A percentile compares a stretch with the other conserved stretches of the same genome.
phyloP scores from a whole-genome alignment of 2,113 vertebrate genomes.

The Ranitomeya variabilis region DNA sequence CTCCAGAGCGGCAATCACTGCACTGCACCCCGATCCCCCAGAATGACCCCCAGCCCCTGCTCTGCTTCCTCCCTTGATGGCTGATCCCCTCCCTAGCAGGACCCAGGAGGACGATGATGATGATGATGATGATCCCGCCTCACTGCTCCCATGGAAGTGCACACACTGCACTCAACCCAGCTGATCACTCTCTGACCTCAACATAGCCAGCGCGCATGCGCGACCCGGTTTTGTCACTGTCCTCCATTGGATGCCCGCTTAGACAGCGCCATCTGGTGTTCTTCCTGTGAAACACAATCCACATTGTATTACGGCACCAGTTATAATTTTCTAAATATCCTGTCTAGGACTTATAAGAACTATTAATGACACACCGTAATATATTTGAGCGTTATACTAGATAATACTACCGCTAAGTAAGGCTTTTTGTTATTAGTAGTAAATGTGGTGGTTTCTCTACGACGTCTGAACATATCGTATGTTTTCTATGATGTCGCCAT shows the following conservation, averaged over 20 bases:
- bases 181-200: constrained; percentile 51
- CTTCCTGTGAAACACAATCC: background rate
- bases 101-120: background rate
- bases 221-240: background rate
- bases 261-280: constrained; percentile 13
- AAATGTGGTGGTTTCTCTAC: no score
- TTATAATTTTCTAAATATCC: background rate
- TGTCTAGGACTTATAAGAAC: no score
- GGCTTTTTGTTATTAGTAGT: no score
- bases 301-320: background rate
- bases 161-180: constrained; percentile 46
- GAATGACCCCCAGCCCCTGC: background rate
- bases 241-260: background rate
- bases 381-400: no score
- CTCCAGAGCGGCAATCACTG: background rate
- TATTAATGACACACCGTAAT: no score
- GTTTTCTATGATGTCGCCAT: background rate
- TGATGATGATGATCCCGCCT: constrained; percentile 23
- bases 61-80: background rate
- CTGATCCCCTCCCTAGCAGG: background rate
- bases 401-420: no score
- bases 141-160: constrained; percentile 18
- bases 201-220: constrained; percentile 17
- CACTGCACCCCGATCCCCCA: background rate
- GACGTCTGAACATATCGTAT: background rate